Conservation (phyloP, 92 coral and sea anemone genomes). For the Micromussa lordhowensis region DNA sequence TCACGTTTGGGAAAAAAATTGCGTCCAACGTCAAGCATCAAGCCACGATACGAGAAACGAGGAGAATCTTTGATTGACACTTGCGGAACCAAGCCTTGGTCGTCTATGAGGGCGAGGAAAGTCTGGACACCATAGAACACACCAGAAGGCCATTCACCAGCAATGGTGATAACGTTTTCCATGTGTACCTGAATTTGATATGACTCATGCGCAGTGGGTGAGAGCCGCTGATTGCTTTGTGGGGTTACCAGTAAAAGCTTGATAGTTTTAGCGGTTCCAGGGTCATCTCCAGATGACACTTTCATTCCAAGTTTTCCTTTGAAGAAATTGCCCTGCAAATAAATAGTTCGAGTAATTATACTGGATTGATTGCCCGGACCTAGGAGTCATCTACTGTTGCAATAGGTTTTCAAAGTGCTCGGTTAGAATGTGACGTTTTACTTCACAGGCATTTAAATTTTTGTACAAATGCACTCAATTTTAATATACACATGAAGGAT, state of each 20-base stretch:
- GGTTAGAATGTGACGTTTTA: no score
- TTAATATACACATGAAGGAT: no score
- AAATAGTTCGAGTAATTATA: not conserved
- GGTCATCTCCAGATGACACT: not conserved
- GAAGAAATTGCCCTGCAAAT: not conserved
- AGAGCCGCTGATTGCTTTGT: not conserved
- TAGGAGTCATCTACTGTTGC: no score
- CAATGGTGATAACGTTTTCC: conserved; percentile 48
- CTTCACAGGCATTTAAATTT: no score
- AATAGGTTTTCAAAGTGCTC: no score
- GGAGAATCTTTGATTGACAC: conserved; percentile 77
- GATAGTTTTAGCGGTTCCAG: not conserved
- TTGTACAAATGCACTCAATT: no score
- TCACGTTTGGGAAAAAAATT: conserved; percentile 83
- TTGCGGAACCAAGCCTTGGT: conserved; percentile 60
- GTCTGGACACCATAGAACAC: conserved; percentile 92
- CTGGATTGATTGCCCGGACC: no score
- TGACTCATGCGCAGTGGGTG: conserved; percentile 61
- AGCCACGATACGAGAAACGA: conserved; percentile 88
- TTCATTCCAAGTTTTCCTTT: not conserved
- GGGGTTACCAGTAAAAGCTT: not conserved
- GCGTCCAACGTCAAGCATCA: conserved; percentile 94
- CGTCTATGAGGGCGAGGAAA: conserved; percentile 64
- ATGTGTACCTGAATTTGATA: conserved; percentile 62
- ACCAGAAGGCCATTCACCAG: conserved; percentile 65